Conservation (phyloP, 2,888 invertebrate genomes). For the Cylindroiulus punctatus region DNA sequence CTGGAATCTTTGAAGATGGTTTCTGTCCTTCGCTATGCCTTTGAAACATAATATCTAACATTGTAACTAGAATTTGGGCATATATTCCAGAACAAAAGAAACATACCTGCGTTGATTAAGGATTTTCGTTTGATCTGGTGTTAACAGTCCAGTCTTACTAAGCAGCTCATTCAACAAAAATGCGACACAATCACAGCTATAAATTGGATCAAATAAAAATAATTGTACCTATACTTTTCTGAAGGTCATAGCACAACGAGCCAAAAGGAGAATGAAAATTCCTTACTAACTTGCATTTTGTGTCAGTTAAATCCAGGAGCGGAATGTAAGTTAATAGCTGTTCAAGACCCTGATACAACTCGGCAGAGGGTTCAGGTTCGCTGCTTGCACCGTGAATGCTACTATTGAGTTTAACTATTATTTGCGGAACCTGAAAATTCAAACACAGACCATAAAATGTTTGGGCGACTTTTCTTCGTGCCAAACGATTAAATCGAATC, state of each 20-base stretch:
- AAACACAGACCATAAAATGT: neutral
- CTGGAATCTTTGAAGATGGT: conserved; percentile 57
- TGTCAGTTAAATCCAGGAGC: conserved; percentile 87
- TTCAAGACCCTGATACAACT: conserved; percentile 85
- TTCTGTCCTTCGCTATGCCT: conserved; percentile 60
- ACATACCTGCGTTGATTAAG: conserved; percentile 73
- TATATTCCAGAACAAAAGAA: neutral
- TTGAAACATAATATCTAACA: conserved; percentile 40
- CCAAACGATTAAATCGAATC: neutral
- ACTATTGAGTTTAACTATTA: conserved; percentile 60
- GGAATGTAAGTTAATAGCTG: conserved; percentile 85
- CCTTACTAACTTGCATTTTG: conserved; percentile 75
- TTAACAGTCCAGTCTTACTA: conserved; percentile 78
- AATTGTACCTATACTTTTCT: neutral
- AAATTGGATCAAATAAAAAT: conserved; percentile 49
- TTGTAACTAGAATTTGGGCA: conserved; percentile 64
- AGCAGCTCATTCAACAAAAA: conserved; percentile 83
- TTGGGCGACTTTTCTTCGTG: neutral
- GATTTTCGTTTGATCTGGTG: conserved; percentile 79
- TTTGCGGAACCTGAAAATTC: conserved; percentile 59
- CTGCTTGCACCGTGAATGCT: conserved; percentile 49
- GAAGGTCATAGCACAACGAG: neutral
- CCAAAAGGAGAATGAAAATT: neutral
- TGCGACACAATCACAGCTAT: conserved; percentile 82
- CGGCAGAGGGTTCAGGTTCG: conserved; percentile 75